Conservation (phyloP, 2,113 vertebrate genomes). For the Cavia aperea region DNA sequence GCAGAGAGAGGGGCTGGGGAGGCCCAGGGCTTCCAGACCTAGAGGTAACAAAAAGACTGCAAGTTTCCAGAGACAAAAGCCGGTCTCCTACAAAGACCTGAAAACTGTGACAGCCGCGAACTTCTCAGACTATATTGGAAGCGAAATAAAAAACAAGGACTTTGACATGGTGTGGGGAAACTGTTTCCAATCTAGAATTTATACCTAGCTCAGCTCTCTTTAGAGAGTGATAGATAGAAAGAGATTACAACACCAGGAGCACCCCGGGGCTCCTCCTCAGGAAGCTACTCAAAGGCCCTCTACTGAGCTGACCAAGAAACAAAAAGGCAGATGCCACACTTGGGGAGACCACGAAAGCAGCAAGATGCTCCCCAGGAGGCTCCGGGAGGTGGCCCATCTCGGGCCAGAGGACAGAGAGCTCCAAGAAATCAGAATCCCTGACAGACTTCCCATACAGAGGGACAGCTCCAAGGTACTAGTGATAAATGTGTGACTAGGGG, state of each 20-base stretch:
- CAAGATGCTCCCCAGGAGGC: rapidly evolving
- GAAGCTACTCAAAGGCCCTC: not conserved
- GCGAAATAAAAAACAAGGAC: not conserved
- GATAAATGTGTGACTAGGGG: not conserved
- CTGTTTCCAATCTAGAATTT: not conserved
- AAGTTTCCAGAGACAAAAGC: not conserved
- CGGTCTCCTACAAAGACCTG: not conserved
- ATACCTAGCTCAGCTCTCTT: not conserved
- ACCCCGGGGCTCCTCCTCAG: rapidly evolving
- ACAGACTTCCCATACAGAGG: rapidly evolving
- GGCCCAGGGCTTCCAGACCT: not conserved
- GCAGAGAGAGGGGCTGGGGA: not conserved
- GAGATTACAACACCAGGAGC: rapidly evolving
- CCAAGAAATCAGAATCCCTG: not conserved
- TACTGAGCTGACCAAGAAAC: not conserved
- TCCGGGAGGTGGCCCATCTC: rapidly evolving
- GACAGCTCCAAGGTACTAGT: not conserved
- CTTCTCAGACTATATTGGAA: not conserved
- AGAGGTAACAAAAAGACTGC: not conserved
- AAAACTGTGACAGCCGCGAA: rapidly evolving
- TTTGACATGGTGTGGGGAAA: not conserved
- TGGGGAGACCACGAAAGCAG: rapidly evolving
- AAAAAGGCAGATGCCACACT: not conserved
- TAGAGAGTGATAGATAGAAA: not conserved
- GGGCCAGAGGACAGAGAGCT: not conserved